These are phyloP conservation scores for Oostethus manadensis DNA, from an alignment of 2,113 vertebrate species.

Conservation along the genomic window DNA sequence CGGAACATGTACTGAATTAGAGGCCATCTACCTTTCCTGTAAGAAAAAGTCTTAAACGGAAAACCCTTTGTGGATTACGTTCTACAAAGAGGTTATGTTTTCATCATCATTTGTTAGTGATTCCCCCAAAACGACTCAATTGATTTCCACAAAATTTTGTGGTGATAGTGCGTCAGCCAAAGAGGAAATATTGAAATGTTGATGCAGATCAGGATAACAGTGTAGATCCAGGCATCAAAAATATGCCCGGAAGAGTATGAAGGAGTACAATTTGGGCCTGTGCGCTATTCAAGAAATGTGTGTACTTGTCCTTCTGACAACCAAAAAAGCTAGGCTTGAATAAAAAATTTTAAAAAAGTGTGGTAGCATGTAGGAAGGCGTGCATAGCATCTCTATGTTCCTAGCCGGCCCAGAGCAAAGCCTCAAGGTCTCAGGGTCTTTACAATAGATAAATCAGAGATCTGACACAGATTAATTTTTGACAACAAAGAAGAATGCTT, in stretches of 20 bases:
- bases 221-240: too few species aligned
- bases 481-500: neutral
- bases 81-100: too few species aligned
- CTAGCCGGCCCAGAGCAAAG: neutral
- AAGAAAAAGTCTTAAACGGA: neutral
- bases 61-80: neutral
- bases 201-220: too few species aligned
- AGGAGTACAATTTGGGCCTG: too few species aligned
- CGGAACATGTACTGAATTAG: slow-evolving; percentile 4
- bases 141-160: too few species aligned
- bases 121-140: too few species aligned
- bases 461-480: slow-evolving; percentile 6
- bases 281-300: too few species aligned
- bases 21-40: neutral
- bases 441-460: slow-evolving; percentile 6
- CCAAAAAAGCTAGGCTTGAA: neutral
- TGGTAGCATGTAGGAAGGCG: neutral
- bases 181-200: too few species aligned
- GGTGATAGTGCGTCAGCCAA: too few species aligned
- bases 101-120: too few species aligned
- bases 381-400: neutral
- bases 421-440: slow-evolving; percentile 9
- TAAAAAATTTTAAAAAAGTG: neutral
- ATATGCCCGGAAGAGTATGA: too few species aligned
- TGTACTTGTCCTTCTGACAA: neutral